Conservation (phyloP, 2,113 vertebrate species). For the Puntigrus tetrazona region DNA sequence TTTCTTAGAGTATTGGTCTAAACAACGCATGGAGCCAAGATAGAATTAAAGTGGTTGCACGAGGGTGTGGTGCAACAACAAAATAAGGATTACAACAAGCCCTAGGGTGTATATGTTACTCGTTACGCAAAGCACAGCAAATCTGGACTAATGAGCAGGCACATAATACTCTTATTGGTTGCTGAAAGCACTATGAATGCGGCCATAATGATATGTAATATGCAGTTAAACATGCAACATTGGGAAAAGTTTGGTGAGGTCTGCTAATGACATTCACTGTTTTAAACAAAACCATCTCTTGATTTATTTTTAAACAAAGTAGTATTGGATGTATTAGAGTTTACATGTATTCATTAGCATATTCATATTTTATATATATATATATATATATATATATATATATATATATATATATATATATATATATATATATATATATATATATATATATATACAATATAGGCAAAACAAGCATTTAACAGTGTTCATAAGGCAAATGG, state of each 20-base stretch:
- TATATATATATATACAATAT: too few relatives aligned
- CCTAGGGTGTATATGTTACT: background rate
- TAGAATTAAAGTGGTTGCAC: constrained; percentile 2
- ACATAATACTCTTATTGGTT: constrained; percentile 11
- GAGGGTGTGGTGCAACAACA: background rate
- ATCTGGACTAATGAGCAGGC: background rate
- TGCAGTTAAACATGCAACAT: too few relatives aligned
- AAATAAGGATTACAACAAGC: constrained; percentile 27
- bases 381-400: too few relatives aligned
- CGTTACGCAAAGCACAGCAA: background rate
- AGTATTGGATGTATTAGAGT: background rate
- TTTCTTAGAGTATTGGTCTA: background rate
- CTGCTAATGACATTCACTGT: background rate
- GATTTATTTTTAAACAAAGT: background rate
- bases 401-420: too few relatives aligned
- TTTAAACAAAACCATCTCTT: background rate
- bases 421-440: too few relatives aligned
- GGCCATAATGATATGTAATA: background rate
- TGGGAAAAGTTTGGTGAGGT: background rate
- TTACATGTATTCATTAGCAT: background rate
- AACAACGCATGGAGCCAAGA: background rate
- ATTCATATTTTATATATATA: too few relatives aligned
- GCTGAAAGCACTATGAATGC: constrained; percentile 4
- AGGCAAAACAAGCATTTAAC: too few relatives aligned
- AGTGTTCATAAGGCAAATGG: background rate